Base-by-base conservation (phyloP, 1,140 invertebrate species). In the Probaryconus sp. region DNA sequence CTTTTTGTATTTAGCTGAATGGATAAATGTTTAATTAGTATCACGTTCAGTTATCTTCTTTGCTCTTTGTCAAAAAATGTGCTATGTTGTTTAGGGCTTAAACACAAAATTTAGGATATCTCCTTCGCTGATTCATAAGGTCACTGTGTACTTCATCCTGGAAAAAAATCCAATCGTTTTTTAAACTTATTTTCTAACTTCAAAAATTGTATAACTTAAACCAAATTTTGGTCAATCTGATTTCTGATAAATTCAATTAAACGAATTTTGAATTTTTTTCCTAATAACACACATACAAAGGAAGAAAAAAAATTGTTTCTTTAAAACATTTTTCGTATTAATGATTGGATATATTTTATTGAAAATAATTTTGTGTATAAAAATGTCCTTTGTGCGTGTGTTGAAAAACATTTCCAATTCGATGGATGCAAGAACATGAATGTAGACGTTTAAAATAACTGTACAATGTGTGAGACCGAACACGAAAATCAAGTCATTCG, bases 41-140 rank as follows among this genome's bases (percentile, higher is more conserved):
- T 21, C 35, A 37, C 33, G n/a, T 45, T 55, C 20, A 48, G 56
- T 56, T 14, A 45, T 55, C 61, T 67, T 67, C 28, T 61, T 73
- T 73, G 70, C 31, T 73, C 70, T 73, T 73, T 73, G 70, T 67
- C 70, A 58, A 45, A 73, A 73, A 28, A n/a, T 48, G 42, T 26
- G 43, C 31, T 42, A 42, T 14, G 17, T 43, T 33, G 28, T 26
- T 17, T 43, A 51, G 47, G 24, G 43, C 30, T 55, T 65, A n/a
- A 40, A 61, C 9, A 30, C 53, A 14, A 10, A 28, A 3, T 10
- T 18, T 13, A 30, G 28, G 11, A 18, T 30, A 9, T 24, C 13
- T 31, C 14, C 24, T 18, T 11, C 18, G 17, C 47, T 35, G 13
- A 20, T 26, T 20, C 6, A 64, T 71, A 71, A 71, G 68, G 68